These are phyloP conservation scores for Maylandia zebra DNA, from an alignment of 2,113 vertebrate species.

Conservation along the genomic window DNA sequence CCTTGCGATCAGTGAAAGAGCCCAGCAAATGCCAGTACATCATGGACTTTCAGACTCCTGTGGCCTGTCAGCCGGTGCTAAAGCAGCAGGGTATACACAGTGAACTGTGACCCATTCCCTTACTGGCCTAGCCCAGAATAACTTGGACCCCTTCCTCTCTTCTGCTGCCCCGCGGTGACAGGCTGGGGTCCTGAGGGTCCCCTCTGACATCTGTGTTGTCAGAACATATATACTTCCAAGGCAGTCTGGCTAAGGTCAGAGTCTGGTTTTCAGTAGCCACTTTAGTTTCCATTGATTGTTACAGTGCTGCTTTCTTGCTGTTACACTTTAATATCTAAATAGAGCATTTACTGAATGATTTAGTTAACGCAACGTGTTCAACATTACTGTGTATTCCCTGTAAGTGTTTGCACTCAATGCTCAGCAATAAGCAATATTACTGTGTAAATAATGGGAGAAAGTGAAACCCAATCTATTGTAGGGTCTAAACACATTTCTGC, in stretches of 20 bases:
- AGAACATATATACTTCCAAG: conserved; percentile 47
- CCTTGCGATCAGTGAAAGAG: conserved; percentile 70
- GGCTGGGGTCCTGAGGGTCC: conserved; percentile 39
- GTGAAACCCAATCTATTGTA: background rate
- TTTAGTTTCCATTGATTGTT: conserved; percentile 7
- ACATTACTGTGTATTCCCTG: background rate
- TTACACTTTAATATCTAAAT: background rate
- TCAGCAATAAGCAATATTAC: background rate
- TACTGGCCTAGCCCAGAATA: conserved; percentile 28
- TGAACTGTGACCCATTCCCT: conserved; percentile 40
- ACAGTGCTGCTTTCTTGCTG: background rate
- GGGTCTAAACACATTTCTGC: background rate
- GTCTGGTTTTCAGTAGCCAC: background rate
- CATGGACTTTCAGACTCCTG: conserved; percentile 57
- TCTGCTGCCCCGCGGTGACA: conserved; percentile 33
- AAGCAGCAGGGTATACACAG: conserved; percentile 47
- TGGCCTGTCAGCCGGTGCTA: conserved; percentile 49
- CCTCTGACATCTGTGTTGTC: conserved; percentile 55
- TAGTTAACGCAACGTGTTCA: background rate
- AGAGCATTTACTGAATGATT: background rate
- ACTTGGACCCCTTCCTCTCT: background rate
- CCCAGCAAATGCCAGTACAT: conserved; percentile 59
- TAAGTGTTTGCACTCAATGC: background rate
- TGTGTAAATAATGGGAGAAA: background rate
- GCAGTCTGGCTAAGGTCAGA: conserved; percentile 40